Percentiles rank a stretch among this genome's conserved stretches.
Evolutionary conservation across 2,113 vertebrate genomes (phyloP).

Genomic region (Hemicordylus capensis): DNA sequence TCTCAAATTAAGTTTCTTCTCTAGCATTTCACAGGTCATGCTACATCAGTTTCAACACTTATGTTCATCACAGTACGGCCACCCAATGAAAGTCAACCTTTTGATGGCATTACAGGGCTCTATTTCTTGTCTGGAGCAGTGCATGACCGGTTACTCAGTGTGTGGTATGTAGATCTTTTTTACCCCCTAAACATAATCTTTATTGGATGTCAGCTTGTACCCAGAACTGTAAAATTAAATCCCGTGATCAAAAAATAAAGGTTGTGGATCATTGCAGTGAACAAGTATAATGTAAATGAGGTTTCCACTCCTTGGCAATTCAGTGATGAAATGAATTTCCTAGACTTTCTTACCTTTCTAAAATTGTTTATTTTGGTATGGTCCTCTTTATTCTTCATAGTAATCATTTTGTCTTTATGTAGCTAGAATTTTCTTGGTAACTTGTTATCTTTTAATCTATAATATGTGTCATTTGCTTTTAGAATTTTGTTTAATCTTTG

Average conservation of each 20-base stretch:
- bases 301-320: conserved; percentile 46
- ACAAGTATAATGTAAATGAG: conserved; percentile 39
- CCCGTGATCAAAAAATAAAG: conserved; percentile 9
- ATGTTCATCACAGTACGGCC: conserved; percentile 89
- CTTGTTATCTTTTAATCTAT: neutral
- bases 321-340: conserved; percentile 53
- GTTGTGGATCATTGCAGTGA: conserved; percentile 44
- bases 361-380: neutral
- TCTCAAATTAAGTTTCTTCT: conserved; percentile 42
- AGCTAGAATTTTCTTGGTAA: neutral
- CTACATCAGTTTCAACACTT: conserved; percentile 90
- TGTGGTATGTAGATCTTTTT: conserved; percentile 85
- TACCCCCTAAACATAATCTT: neutral
- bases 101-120: conserved; percentile 87
- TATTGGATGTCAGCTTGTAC: neutral
- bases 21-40: conserved; percentile 96
- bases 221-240: neutral
- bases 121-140: conserved; percentile 95
- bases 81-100: conserved; percentile 79
- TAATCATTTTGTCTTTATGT: neutral
- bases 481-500: neutral
- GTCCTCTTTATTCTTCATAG: neutral
- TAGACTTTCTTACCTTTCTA: conserved; percentile 52
- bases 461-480: neutral
- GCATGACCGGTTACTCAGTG: conserved; percentile 92